Evolutionary conservation across 1,140 invertebrate genomes (phyloP), one percentile per base, ranked within the genome.

Genomic region (Saccostrea echinata): DNA sequence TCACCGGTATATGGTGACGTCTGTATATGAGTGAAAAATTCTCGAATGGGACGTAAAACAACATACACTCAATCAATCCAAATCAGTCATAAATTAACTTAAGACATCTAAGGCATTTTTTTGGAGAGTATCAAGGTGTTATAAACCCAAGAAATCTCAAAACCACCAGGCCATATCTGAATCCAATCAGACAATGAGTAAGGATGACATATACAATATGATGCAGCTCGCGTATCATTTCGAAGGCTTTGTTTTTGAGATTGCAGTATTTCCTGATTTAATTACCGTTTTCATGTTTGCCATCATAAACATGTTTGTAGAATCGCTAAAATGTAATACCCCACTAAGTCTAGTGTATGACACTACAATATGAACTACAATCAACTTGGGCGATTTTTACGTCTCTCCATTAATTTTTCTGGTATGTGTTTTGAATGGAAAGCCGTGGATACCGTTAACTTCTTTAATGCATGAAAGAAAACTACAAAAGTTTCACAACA

Each of bases 341-440:
- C 57, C 76, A 52, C 30, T 86, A 2, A 68, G 57, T 27, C 55
- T 90, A 61, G 87, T 86, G 51, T 90, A 90, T 86, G 86, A 88
- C 35, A 88, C 86, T 30, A 90, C n/a, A n/a, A n/a, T n/a, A n/a
- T n/a, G n/a, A n/a, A n/a, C n/a, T n/a, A n/a, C 89, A 24, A 86
- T 88, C n/a, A 86, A 86, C 57, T 33, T 88, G 2, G 89, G 85
- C 1, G 85, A 90, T 81, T 88, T 86, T 71, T 85, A 85, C 53
- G 84, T 88, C 8, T 90, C 89, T 21, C 87, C 87, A 6, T 27
- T n/a, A n/a, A n/a, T n/a, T n/a, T n/a, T n/a, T n/a, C n/a, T n/a
- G n/a, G n/a, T n/a, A n/a, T 86, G 6, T 80, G 87, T 52, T 88
- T 90, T 57, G 85, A 90, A 84, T n/a, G 84, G 85, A 68, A 86